Percentiles rank a stretch among this genome's conserved stretches.
phyloP scores from a whole-genome alignment of 2,797 vertebrate genomes.

The Cheirogaleus major region DNA sequence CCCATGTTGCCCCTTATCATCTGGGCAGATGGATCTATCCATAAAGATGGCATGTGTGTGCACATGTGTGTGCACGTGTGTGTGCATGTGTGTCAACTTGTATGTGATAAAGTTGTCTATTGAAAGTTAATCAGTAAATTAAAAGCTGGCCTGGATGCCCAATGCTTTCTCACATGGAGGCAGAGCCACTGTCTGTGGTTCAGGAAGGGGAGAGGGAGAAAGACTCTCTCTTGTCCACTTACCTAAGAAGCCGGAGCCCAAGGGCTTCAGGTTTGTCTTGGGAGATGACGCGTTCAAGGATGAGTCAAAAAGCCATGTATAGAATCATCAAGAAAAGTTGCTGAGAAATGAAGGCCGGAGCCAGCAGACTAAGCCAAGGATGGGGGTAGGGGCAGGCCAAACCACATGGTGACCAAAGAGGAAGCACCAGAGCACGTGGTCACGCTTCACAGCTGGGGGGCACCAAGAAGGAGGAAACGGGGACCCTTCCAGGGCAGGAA shows the following conservation, averaged over 20 bases:
- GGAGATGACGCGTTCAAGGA: fast-evolving
- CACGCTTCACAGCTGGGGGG: fast-evolving
- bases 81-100: neutral
- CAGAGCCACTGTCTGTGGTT: neutral
- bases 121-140: neutral
- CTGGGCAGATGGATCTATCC: neutral
- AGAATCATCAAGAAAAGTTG: neutral
- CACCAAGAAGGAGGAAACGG: fast-evolving
- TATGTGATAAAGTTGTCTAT: neutral
- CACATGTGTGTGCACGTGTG: neutral
- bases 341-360: neutral
- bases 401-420: too few species aligned
- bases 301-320: neutral
- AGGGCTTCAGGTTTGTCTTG: too few species aligned
- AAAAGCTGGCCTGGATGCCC: neutral
- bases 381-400: neutral
- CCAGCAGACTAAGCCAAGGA: fast-evolving
- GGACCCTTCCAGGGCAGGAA: fast-evolving
- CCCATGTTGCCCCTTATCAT: neutral
- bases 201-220: neutral
- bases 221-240: neutral
- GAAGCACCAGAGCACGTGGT: fast-evolving
- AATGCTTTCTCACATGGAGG: neutral
- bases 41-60: neutral
- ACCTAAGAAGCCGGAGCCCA: fast-evolving